Evolutionary conservation across 2,888 invertebrate species (phyloP).

Genomic region (Tetheella fluctuosa): DNA sequence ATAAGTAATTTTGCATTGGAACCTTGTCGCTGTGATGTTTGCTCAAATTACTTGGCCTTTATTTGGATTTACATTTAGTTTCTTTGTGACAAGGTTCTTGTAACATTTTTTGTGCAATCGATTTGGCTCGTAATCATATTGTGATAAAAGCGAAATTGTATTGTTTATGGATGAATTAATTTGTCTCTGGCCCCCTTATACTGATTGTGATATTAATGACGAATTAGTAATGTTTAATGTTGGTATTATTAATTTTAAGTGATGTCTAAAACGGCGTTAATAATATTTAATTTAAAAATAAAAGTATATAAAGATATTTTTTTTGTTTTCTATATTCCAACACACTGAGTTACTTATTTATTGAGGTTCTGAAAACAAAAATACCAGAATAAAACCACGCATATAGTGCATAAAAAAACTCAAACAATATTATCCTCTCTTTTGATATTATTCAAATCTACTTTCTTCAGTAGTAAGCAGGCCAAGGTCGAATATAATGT

Average conservation of each 20-base stretch:
- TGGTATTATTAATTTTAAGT: slow-evolving; percentile 59
- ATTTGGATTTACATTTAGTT: slow-evolving; percentile 6
- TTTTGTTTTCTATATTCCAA: no score
- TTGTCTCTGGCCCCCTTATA: slow-evolving; percentile 36
- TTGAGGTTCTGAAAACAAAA: no score
- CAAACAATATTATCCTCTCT: no score
- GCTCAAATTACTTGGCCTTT: slow-evolving; percentile 12
- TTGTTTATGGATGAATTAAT: slow-evolving; percentile 17
- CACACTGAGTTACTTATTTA: no score
- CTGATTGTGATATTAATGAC: slow-evolving; percentile 56
- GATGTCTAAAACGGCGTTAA: slow-evolving; percentile 12
- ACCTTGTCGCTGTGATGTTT: slow-evolving; percentile 11
- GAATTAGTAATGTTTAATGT: slow-evolving; percentile 34
- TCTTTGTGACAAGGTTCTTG: slow-evolving; percentile 14
- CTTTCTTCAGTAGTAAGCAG: no score
- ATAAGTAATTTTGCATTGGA: slow-evolving; percentile 38
- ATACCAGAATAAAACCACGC: no score
- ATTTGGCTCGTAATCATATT: slow-evolving; percentile 20
- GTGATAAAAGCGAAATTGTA: slow-evolving; percentile 22
- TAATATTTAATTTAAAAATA: slow-evolving; percentile 10
- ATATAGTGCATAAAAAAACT: no score
- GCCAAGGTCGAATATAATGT: no score
- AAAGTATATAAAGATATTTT: neutral
- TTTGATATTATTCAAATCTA: no score
- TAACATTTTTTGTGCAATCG: slow-evolving; percentile 9